phyloP scores from a whole-genome alignment of 2,888 invertebrate species.

The Iphiclides podalirius region DNA sequence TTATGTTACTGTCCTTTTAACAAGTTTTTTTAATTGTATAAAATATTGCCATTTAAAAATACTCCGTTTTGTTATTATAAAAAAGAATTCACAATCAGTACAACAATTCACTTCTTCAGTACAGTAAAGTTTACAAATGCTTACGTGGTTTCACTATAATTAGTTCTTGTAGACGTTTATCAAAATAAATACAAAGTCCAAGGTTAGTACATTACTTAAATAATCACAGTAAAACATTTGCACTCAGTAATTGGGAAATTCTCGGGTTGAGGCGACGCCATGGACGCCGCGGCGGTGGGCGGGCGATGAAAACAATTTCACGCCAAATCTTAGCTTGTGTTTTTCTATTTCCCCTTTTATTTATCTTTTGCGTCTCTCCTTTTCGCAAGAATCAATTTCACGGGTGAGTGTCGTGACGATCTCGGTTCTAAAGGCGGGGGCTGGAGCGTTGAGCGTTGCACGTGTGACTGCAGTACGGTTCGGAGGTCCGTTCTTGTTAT shows the following conservation, averaged over 20 bases:
- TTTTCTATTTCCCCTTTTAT: slow-evolving; percentile 81
- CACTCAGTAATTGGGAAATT: slow-evolving; percentile 78
- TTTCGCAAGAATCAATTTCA: slow-evolving; percentile 79
- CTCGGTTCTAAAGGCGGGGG: slow-evolving; percentile 72
- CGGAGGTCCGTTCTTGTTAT: slow-evolving; percentile 52
- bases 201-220: slow-evolving; percentile 46
- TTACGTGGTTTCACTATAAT: no score
- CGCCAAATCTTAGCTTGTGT: slow-evolving; percentile 81
- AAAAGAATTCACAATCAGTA: no score
- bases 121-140: no score
- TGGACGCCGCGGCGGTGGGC: slow-evolving; percentile 55
- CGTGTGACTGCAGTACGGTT: slow-evolving; percentile 43
- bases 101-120: no score
- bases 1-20: no score
- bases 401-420: slow-evolving; percentile 79
- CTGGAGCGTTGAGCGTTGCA: slow-evolving; percentile 48
- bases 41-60: no score
- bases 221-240: slow-evolving; percentile 70
- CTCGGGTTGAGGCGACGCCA: slow-evolving; percentile 61
- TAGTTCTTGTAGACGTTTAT: no score
- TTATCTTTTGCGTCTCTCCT: slow-evolving; percentile 79
- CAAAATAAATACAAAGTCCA: slow-evolving; percentile 1
- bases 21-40: no score
- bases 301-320: slow-evolving; percentile 79
- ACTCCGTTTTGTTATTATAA: no score